Conservation (phyloP, 2,888 invertebrate genomes). For the Mellilla xanthometata region DNA sequence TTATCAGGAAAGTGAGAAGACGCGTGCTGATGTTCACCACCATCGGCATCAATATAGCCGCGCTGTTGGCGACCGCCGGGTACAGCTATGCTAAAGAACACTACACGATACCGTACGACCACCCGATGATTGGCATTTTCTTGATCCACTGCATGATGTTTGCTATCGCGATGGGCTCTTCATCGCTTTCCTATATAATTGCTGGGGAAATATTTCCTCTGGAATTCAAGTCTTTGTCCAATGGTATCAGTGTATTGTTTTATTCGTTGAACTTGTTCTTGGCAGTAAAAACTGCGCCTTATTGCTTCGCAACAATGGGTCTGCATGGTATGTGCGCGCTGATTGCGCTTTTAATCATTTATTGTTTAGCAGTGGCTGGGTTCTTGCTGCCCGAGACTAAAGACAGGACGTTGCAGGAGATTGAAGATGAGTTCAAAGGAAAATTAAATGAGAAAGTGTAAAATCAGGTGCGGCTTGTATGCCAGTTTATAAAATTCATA, state of each 20-base stretch:
- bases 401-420: conserved; percentile 4
- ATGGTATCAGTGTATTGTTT: conserved; percentile 48
- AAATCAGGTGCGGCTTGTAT: no score
- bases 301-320: conserved; percentile 47
- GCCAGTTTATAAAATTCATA: no score
- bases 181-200: conserved; percentile 84
- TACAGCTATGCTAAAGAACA: conserved; percentile 36
- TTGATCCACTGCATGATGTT: conserved; percentile 33
- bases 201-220: conserved; percentile 84
- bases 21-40: conserved; percentile 37
- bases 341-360: background rate
- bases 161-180: conserved; percentile 14
- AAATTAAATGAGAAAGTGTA: no score
- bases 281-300: conserved; percentile 58
- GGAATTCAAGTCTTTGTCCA: conserved; percentile 75
- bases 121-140: conserved; percentile 31
- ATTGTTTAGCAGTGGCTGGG: conserved; percentile 35
- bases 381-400: conserved; percentile 2
- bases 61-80: conserved; percentile 33
- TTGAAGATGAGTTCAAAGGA: conserved; percentile 5
- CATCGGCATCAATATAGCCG: conserved; percentile 32
- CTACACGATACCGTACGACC: conserved; percentile 31
- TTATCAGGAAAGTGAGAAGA: conserved; percentile 40
- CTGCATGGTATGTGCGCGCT: conserved; percentile 23
- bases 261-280: conserved; percentile 55